A percentile compares a stretch with the other conserved stretches of the same genome.
Evolutionary conservation across 1,140 invertebrate genomes (phyloP).

Genomic region (Spodoptera litura): DNA sequence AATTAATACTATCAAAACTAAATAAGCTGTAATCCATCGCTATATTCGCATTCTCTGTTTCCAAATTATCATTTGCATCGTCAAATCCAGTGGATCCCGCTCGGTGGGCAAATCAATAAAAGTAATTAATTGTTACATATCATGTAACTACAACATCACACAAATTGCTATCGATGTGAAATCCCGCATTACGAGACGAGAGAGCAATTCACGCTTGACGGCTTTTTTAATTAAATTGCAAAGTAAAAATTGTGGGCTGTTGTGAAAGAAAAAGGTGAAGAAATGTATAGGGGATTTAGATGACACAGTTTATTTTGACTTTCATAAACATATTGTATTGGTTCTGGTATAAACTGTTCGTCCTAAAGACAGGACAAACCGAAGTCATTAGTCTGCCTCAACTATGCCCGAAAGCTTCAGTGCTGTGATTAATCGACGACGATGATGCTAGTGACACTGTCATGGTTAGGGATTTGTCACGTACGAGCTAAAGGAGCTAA

Average conservation of each 20-base stretch:
- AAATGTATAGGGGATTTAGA: too few species aligned
- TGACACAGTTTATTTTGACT: too few species aligned
- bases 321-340: too few species aligned
- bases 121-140: conserved; percentile 22
- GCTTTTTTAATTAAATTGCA: conserved; percentile 25
- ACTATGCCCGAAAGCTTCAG: too few species aligned
- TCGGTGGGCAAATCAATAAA: conserved; percentile 19
- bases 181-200: conserved; percentile 9
- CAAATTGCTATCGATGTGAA: conserved; percentile 22
- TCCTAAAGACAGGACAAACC: too few species aligned
- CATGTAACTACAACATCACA: not conserved
- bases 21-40: too few species aligned
- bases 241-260: conserved; percentile 10
- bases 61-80: not conserved
- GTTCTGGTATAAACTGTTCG: too few species aligned
- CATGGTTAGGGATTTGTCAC: too few species aligned
- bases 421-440: too few species aligned
- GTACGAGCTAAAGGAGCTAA: too few species aligned
- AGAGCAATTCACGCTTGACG: conserved; percentile 18
- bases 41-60: not conserved
- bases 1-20: not conserved
- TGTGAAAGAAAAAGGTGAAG: not conserved
- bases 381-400: too few species aligned
- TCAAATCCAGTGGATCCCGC: not conserved
- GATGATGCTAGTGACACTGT: too few species aligned